Evolutionary conservation across 2,113 vertebrate species (phyloP), one percentile per base, ranked within the genome.

Genomic region (Alaudala cheleensis): DNA sequence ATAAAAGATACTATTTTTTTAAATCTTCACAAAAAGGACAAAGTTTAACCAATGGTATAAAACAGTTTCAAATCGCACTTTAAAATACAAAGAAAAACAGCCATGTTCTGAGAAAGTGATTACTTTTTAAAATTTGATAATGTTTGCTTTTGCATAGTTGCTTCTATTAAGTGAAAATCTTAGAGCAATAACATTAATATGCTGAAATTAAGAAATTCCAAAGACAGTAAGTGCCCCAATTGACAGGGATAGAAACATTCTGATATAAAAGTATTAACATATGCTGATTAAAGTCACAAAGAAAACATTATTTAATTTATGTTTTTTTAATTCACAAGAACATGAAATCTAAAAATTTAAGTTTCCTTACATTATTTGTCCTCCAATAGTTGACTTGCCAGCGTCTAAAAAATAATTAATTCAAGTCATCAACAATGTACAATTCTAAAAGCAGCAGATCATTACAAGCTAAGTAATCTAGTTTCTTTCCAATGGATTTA

Each of bases 351-450:
- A 62, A 72, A 70, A 72, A 13, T 49, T 71, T 44, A 49, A 28
- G 21, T 57, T 81, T 45, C 98, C 99, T 99, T 98, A 99, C 99
- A 99, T 99, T 97, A 99, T 99, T 97, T 99, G 99, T 92, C 99
- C 99, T 97, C 99, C 99, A 91, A 99, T 99, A 60, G 99, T 99
- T 93, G 99, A 99, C 97, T 99, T 99, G 42, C 99, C 99, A 93
- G 99, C 99, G 96, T 99, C 99, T 99, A 97, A 71, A 77, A 47
- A 14, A 17, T 54, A 51, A 58, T 29, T 49, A 40, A 66, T 13
- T 29, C 26, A 61, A 81, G 29, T 77, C 2, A 95, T 61, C 71
- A 86, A 65, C 19, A 86, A 90, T 26, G 33, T 31, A 67, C 31
- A 92, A 66, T 45, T 26, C 58, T 57, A 84, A 33, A 61, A 57